Evolutionary conservation across 2,888 invertebrate genomes (phyloP).

Genomic region (Anticlea derivata): DNA sequence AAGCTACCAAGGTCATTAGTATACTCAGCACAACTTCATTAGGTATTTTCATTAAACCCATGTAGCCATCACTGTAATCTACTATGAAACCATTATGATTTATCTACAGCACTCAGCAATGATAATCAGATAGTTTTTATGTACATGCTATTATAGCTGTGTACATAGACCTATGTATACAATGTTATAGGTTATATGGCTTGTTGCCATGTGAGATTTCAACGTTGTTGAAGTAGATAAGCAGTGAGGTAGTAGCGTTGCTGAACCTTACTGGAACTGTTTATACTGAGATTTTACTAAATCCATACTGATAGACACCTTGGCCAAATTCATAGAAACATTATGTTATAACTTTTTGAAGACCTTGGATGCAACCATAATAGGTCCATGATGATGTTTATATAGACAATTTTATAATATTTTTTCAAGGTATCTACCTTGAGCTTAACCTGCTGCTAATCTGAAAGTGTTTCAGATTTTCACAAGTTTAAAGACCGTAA

Average conservation of each 20-base stretch:
- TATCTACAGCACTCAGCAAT: constrained; percentile 52
- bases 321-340: constrained; percentile 38
- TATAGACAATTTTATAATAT: constrained; percentile 34
- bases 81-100: constrained; percentile 45
- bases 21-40: background rate
- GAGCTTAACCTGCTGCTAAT: constrained; percentile 38
- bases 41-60: constrained; percentile 25
- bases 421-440: background rate
- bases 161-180: constrained; percentile 54
- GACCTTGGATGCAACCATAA: constrained; percentile 55
- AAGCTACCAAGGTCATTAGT: background rate
- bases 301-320: constrained; percentile 29
- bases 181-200: constrained; percentile 69
- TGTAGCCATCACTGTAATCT: constrained; percentile 32
- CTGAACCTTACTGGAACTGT: constrained; percentile 35
- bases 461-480: constrained; percentile 41
- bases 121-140: constrained; percentile 64
- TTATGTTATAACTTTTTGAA: constrained; percentile 37
- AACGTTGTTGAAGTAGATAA: constrained; percentile 44
- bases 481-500: constrained; percentile 47
- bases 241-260: constrained; percentile 35
- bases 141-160: constrained; percentile 49
- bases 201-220: constrained; percentile 76
- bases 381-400: constrained; percentile 42
- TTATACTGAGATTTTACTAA: constrained; percentile 33